Evolutionary conservation across 2,888 invertebrate species (phyloP), one percentile per base, ranked within the genome.

Genomic region (Unio delphinus): DNA sequence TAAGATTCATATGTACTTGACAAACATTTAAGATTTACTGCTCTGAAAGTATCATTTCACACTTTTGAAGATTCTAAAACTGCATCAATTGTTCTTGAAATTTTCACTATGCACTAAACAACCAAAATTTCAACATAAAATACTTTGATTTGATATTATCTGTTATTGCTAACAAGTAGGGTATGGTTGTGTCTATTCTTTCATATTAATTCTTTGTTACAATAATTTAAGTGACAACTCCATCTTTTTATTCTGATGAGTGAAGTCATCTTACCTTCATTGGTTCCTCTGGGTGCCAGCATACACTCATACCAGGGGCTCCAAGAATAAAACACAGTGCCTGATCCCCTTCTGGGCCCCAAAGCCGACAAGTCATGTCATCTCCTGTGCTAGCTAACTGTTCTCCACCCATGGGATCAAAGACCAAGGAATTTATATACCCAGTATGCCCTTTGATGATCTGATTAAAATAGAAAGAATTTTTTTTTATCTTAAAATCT

Each of bases 381-480:
- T 95, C 95, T 79, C 94, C 93, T 2, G 93, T 93, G n/a, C 94
- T 94, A 23, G 94, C 94, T 66, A 95, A 87, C 79, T 92, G 92
- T 69, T 92, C 92, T 45, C 94, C 94, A 65, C 82, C 81, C 69
- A 93, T 93, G 20, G 93, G 92, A 83, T 94, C 94, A 91, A 93
- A 95, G 17, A 92, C 91, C 28, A 94, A 87, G 75, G 93, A 92
- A 88, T 95, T 95, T 20, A 95, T 91, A 85, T 94, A 95, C 86
- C 92, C 93, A 55, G 90, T 92, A 84, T 95, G 95, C 4, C 94
- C 93, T 74, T 90, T 89, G 57, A 93, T 85, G 67, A 92, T 88
- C 93, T 93, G 74, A 34, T 81, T 68, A 8, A 55, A 61, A 64
- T 17, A n/a, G 11, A 20, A 26, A 23, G 17, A 34, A 34, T 34